Evolutionary conservation across 2,113 vertebrate genomes (phyloP), one percentile per base, ranked within the genome.

Genomic region (Hippocampus mohnikei): DNA sequence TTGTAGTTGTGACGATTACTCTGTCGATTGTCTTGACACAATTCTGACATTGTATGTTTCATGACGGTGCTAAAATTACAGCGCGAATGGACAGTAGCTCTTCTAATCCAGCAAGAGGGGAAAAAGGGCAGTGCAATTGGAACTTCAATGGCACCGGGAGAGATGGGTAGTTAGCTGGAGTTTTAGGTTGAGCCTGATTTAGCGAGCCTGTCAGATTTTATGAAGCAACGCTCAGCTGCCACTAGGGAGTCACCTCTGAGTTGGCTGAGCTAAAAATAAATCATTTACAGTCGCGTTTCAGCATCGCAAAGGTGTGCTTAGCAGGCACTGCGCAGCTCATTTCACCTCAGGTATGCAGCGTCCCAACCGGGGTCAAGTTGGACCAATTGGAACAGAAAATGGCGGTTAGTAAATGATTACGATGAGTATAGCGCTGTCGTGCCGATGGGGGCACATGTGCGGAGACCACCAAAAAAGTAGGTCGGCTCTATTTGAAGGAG

Each of bases 401-500:
- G 48, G 1, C 21, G 55, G 41, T 72, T 29, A 58, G 41, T 48
- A 44, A 65, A 60, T 52, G 69, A 74, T 77, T 74, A 29, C 59
- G 74, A 50, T 16, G 46, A 63, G 33, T 23, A n/a, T 69, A 4
- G 71, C 73, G 77, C 69, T 72, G 61, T 72, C 75, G 67, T 73
- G 60, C 62, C 52, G 71, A 80, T 75, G 73, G 72, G 63, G 75
- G 78, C 67, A 76, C 77, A 80, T 81, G 80, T 79, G 80, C 77
- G 79, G 84, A 84, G 69, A 85, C 81, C 69, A 13, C 63, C n/a
- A 81, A 77, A 79, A 79, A 91, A 88, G 69, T 88, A 76, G 90
- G 88, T 87, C 88, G 81, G 78, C 82, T 85, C 84, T 86, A 84
- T 88, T 85, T 82, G 83, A 87, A 75, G 65, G 75, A 77, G 81